A percentile compares a stretch with the other conserved stretches of the same genome.
These are phyloP conservation scores for Apoda limacodes DNA, from an alignment of 2,888 invertebrate genomes.

Conservation along the genomic window DNA sequence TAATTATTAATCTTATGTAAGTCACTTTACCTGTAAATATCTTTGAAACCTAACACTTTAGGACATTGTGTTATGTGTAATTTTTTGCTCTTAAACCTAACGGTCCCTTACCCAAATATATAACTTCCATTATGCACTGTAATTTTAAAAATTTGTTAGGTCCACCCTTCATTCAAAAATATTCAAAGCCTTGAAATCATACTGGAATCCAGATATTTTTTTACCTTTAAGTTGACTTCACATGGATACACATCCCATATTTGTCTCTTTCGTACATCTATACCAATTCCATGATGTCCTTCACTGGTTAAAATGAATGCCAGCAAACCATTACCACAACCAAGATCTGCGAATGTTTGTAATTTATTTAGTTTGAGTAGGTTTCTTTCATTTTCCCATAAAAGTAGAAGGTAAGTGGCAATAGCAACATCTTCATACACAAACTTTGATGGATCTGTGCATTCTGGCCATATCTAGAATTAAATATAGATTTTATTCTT, in stretches of 20 bases:
- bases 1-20: too few relatives aligned
- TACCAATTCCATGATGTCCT: conserved; percentile 84
- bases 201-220: conserved; percentile 10
- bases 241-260: conserved; percentile 88
- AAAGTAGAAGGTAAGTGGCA: conserved; percentile 83
- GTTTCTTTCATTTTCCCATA: conserved; percentile 77
- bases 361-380: conserved; percentile 33
- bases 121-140: too few relatives aligned
- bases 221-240: conserved; percentile 74
- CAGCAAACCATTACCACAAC: conserved; percentile 97
- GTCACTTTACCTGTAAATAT: too few relatives aligned
- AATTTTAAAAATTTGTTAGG: too few relatives aligned
- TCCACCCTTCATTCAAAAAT: too few relatives aligned
- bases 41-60: too few relatives aligned
- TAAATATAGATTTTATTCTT: conserved; percentile 5
- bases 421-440: conserved; percentile 98
- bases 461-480: conserved; percentile 87
- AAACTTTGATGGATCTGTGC: conserved; percentile 94
- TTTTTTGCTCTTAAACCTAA: too few relatives aligned
- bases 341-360: conserved; percentile 90
- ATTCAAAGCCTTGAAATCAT: neutral
- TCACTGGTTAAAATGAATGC: conserved; percentile 88
- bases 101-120: too few relatives aligned
- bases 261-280: conserved; percentile 86
- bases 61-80: too few relatives aligned